These are phyloP conservation scores for Scaptomyza caliginosa DNA, from an alignment of 2,888 invertebrate species.

Conservation along the genomic window DNA sequence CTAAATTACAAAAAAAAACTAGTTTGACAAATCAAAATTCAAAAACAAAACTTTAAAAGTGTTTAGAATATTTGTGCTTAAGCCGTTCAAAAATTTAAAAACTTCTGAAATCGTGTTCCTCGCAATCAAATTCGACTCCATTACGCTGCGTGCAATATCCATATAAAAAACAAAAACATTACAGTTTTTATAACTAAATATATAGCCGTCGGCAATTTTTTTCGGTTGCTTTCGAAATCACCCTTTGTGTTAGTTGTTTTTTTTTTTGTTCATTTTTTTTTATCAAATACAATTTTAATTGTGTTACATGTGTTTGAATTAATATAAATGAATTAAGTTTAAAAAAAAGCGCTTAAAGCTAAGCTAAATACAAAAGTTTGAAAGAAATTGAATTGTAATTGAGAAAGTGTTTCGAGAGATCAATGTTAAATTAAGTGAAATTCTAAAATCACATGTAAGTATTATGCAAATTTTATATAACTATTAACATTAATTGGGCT, in stretches of 20 bases:
- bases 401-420: slow-evolving; percentile 22
- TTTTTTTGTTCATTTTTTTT: slow-evolving; percentile 29
- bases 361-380: neutral
- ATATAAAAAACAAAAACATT: slow-evolving; percentile 8
- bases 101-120: slow-evolving; percentile 14
- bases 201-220: slow-evolving; percentile 48
- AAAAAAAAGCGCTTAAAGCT: neutral
- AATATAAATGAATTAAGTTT: slow-evolving; percentile 1
- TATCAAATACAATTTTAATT: slow-evolving; percentile 17
- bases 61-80: slow-evolving; percentile 17
- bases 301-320: slow-evolving; percentile 13
- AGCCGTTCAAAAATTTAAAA: slow-evolving; percentile 13
- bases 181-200: slow-evolving; percentile 4
- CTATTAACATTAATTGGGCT: no score
- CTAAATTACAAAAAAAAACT: neutral
- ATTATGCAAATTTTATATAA: neutral
- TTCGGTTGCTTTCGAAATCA: slow-evolving; percentile 17
- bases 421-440: slow-evolving; percentile 22
- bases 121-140: slow-evolving; percentile 19
- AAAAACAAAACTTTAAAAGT: slow-evolving; percentile 29
- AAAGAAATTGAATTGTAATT: slow-evolving; percentile 20
- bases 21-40: slow-evolving; percentile 18
- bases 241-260: slow-evolving; percentile 28
- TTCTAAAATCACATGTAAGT: slow-evolving; percentile 39
- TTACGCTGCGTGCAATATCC: slow-evolving; percentile 47